These are phyloP conservation scores for Arvicanthis niloticus DNA, from an alignment of 2,113 vertebrate genomes.

Conservation along the genomic window DNA sequence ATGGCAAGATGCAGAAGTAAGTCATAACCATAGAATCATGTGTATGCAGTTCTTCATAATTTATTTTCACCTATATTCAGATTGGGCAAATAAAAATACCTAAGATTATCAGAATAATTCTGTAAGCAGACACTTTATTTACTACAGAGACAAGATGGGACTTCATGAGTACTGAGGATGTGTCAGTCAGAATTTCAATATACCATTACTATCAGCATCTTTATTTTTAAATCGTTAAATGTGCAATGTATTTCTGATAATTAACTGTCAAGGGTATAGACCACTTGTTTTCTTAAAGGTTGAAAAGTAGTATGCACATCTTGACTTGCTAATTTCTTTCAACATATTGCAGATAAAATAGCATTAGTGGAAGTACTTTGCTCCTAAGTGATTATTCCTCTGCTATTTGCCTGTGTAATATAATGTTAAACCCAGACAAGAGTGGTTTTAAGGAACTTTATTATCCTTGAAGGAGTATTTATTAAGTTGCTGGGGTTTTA, in stretches of 20 bases:
- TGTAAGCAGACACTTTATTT: background rate
- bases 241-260: background rate
- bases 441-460: background rate
- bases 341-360: background rate
- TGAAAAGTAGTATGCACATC: background rate
- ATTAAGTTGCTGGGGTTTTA: conserved; percentile 45
- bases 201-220: background rate
- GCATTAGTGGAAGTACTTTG: background rate
- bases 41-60: background rate
- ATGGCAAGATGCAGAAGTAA: too few species aligned
- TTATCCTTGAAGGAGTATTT: conserved; percentile 55
- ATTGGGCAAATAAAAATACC: background rate
- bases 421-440: background rate
- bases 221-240: background rate
- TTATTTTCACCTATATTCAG: background rate
- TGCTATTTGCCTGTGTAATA: background rate
- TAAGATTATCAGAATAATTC: background rate
- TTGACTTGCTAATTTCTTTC: background rate
- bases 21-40: too few species aligned
- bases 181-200: background rate
- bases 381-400: background rate
- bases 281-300: background rate
- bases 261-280: background rate
- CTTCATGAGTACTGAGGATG: background rate
- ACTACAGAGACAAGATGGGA: background rate